Evolutionary conservation across 2,888 invertebrate genomes (phyloP).

Genomic region (Tetragnatha montana): DNA sequence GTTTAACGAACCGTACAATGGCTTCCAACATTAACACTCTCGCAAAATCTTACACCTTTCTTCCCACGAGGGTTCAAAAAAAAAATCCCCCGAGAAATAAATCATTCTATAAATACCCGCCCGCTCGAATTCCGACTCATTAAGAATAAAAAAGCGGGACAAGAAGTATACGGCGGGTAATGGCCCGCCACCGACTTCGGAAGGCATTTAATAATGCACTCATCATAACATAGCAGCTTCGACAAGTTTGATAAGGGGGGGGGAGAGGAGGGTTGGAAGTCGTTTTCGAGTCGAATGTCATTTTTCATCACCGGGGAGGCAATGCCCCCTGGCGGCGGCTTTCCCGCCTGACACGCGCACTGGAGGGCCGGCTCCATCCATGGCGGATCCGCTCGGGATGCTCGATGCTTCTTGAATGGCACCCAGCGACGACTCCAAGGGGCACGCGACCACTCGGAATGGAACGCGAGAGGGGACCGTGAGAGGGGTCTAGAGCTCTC

Average conservation of each 20-base stretch:
- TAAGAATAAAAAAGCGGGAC: conserved; percentile 10
- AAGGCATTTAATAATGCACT: conserved; percentile 54
- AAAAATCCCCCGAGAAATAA: conserved; percentile 2
- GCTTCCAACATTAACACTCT: no score
- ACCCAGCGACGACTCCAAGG: conserved; percentile 3
- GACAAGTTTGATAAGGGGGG: conserved; percentile 48
- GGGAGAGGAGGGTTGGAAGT: not conserved
- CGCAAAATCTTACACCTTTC: not conserved
- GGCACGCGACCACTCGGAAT: not conserved
- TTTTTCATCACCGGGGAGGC: conserved; percentile 42
- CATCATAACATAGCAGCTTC: conserved; percentile 38
- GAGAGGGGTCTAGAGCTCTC: not conserved
- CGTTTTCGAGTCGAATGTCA: conserved; percentile 52
- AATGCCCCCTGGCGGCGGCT: conserved; percentile 36
- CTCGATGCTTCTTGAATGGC: conserved; percentile 14
- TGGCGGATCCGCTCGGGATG: conserved; percentile 50
- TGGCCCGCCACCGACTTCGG: not conserved
- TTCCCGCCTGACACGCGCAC: conserved; percentile 51
- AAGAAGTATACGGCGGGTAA: not conserved
- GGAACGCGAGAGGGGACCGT: conserved; percentile 11
- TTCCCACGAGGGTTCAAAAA: not conserved
- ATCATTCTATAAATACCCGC: not conserved
- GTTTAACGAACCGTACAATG: no score
- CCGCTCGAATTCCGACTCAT: conserved; percentile 1
- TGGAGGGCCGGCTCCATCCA: conserved; percentile 49